Conservation (phyloP, 2,113 vertebrate species). For the Semicossyphus pulcher region DNA sequence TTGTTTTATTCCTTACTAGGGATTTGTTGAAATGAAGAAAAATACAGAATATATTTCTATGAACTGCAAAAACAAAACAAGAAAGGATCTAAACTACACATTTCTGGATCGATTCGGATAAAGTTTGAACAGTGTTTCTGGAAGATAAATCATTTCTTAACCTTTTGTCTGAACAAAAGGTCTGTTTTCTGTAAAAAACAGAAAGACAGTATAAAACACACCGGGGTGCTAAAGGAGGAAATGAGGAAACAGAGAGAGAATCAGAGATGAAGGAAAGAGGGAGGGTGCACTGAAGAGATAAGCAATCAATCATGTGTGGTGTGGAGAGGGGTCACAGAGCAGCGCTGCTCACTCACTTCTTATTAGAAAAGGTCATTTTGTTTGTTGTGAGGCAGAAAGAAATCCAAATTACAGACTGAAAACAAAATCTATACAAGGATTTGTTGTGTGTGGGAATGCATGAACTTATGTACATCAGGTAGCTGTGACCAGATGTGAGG, state of each 20-base stretch:
- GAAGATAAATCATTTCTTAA: slow-evolving; percentile 25
- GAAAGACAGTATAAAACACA: slow-evolving; percentile 33
- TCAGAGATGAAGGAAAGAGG: slow-evolving; percentile 38
- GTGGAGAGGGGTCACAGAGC: slow-evolving; percentile 48
- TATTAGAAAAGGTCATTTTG: slow-evolving; percentile 55
- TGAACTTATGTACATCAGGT: too few species aligned
- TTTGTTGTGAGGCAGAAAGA: slow-evolving; percentile 44
- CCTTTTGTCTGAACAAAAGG: slow-evolving; percentile 14
- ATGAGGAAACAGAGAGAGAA: slow-evolving; percentile 39
- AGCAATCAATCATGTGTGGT: slow-evolving; percentile 65
- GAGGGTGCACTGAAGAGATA: slow-evolving; percentile 42
- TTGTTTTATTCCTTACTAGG: neutral
- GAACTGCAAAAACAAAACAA: neutral
- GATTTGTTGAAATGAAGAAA: neutral
- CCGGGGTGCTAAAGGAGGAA: slow-evolving; percentile 23
- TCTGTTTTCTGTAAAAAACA: neutral
- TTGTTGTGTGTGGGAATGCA: neutral
- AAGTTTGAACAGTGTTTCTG: neutral
- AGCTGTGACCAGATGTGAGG: neutral
- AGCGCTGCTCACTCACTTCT: slow-evolving; percentile 38
- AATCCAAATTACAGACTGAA: slow-evolving; percentile 26
- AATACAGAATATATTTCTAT: neutral
- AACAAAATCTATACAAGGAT: slow-evolving; percentile 5
- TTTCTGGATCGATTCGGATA: neutral
- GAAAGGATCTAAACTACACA: neutral